Evolutionary conservation across 2,113 vertebrate genomes (phyloP).

Genomic region (Hylia prasina): DNA sequence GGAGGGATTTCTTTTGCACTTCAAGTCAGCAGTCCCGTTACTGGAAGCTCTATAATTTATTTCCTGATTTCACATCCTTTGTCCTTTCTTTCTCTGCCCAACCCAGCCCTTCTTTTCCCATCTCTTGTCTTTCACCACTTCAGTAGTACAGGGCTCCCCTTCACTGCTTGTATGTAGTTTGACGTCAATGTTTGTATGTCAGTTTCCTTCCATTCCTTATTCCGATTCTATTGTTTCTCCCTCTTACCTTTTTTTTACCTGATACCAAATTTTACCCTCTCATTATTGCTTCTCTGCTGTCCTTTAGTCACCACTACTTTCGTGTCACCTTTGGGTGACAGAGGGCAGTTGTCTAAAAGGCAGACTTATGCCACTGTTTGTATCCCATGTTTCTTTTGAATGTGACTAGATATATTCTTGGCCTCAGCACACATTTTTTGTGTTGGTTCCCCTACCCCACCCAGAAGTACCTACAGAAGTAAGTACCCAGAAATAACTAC

Average conservation of each 20-base stretch:
- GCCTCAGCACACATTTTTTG: background rate
- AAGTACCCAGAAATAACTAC: background rate
- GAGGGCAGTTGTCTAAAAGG: background rate
- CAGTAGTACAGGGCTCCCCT: background rate
- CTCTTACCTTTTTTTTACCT: background rate
- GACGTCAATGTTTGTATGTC: background rate
- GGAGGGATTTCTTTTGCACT: background rate
- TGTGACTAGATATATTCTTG: background rate
- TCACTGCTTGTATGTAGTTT: background rate
- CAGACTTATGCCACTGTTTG: background rate
- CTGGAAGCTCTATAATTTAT: background rate
- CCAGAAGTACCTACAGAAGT: too few relatives aligned
- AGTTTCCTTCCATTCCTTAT: background rate
- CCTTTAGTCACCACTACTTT: background rate
- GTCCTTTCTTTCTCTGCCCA: background rate
- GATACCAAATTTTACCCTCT: background rate
- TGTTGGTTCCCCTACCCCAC: background rate
- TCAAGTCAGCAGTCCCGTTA: background rate
- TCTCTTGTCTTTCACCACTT: background rate
- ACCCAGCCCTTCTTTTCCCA: background rate
- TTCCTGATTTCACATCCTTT: background rate
- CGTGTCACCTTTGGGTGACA: background rate
- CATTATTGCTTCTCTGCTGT: background rate
- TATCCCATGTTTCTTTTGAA: background rate
- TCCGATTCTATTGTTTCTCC: background rate